phyloP scores from a whole-genome alignment of 1,140 invertebrate species.

The Formica exsecta region DNA sequence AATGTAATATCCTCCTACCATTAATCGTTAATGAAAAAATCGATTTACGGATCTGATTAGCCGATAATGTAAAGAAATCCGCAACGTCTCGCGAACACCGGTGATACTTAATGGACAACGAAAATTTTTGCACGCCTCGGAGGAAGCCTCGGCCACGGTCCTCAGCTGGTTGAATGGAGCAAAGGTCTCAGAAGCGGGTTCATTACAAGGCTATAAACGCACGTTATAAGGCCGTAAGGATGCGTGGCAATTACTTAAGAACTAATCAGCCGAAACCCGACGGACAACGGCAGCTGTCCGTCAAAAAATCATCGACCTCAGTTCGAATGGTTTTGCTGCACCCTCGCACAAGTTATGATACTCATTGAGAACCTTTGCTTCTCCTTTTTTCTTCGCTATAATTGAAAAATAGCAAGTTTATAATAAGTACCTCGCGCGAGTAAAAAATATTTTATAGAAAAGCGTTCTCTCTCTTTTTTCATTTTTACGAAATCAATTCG shows the following conservation, averaged over 20 bases:
- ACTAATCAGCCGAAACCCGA: slow-evolving; percentile 83
- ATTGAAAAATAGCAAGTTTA: slow-evolving; percentile 56
- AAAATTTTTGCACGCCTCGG: slow-evolving; percentile 5
- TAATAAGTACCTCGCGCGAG: neutral
- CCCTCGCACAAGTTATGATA: slow-evolving; percentile 42
- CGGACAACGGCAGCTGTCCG: slow-evolving; percentile 70
- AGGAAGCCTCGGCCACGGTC: neutral
- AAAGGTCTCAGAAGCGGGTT: slow-evolving; percentile 82
- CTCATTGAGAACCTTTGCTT: slow-evolving; percentile 35
- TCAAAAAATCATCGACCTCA: slow-evolving; percentile 74
- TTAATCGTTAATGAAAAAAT: slow-evolving; percentile 43
- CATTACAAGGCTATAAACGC: slow-evolving; percentile 84
- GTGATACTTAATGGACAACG: slow-evolving; percentile 40
- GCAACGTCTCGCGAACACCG: neutral
- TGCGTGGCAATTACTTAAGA: slow-evolving; percentile 84
- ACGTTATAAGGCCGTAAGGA: slow-evolving; percentile 83
- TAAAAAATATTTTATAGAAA: neutral
- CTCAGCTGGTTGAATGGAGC: slow-evolving; percentile 68
- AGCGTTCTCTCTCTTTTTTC: neutral
- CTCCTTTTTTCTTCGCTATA: slow-evolving; percentile 13
- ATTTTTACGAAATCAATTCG: neutral
- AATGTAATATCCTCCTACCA: neutral
- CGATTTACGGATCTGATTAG: slow-evolving; percentile 30
- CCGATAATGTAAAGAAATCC: slow-evolving; percentile 15
- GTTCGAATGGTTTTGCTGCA: slow-evolving; percentile 48